Evolutionary conservation across 2,113 vertebrate species (phyloP), one percentile per base, ranked within the genome.

Genomic region (Cyanistes caeruleus): DNA sequence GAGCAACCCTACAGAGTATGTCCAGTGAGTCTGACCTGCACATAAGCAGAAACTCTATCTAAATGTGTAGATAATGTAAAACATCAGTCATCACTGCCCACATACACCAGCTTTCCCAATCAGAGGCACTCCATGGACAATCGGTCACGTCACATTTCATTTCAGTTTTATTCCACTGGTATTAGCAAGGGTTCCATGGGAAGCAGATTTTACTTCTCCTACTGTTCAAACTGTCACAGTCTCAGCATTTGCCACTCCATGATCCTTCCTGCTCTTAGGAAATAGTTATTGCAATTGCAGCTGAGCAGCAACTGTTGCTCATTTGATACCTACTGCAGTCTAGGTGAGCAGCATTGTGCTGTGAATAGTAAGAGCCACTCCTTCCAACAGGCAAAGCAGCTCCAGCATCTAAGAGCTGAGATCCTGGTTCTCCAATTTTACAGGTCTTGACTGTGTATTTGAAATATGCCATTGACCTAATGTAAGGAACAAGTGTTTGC

Each of bases 141-240:
- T 7, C 0, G 0, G 27, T 48, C 75, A 14, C 13, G 28, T 17
- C 31, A 16, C 23, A 15, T 41, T 87, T 70, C 5, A n/a, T 75
- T 89, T 75, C 49, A 64, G 17, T 68, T 88, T 84, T 78, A 59
- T 70, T 74, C 59, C 19, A 23, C 19, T 51, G 19, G 8, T 74
- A 11, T 28, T 51, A 51, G 41, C 28, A 58, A 30, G 25, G 39
- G 56, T 52, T 86, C 39, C 56, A 25, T 0, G 1, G 0, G 0
- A 53, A 69, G 56, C 22, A 85, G 56, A 24, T 63, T 84, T 39
- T 63, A 21, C 35, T 24, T 56, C 9, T 74, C 33, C 62, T 63
- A 28, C 31, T 43, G 25, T 67, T 53, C 60, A 56, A 74, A 15
- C 25, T 46, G 24, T 60, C 62, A 30, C 12, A 59, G 15, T 56